phyloP scores from a whole-genome alignment of 2,113 vertebrate species.

The Columbina picui region DNA sequence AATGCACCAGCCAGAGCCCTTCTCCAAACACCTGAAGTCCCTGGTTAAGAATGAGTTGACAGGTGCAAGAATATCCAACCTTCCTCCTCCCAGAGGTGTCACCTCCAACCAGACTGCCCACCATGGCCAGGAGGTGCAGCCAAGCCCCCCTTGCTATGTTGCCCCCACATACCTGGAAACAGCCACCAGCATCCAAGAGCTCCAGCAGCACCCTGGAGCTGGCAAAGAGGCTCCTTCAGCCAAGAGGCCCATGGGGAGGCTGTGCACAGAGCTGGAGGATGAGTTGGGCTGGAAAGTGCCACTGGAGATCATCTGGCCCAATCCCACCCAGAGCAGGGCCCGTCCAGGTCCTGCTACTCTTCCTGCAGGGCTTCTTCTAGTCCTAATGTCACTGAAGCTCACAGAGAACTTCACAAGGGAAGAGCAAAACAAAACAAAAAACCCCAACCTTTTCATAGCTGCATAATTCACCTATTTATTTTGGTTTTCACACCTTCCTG shows the following conservation, averaged over 20 bases:
- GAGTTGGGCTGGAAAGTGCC: not conserved
- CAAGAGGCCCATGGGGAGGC: accelerated
- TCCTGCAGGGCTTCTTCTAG: not conserved
- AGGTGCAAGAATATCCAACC: not conserved
- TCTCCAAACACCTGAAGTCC: not conserved
- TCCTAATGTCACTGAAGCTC: not conserved
- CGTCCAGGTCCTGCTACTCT: not conserved
- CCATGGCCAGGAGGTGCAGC: not conserved
- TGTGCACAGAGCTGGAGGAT: accelerated
- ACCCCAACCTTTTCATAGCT: not conserved
- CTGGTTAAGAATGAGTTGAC: not conserved
- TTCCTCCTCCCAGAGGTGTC: not conserved
- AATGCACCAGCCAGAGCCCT: not conserved
- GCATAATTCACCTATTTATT: conserved; percentile 17
- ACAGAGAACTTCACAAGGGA: not conserved
- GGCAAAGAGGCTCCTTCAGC: not conserved
- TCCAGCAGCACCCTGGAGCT: not conserved
- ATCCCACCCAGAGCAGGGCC: not conserved
- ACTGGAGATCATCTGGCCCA: not conserved
- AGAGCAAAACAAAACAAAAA: not conserved
- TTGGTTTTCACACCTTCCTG: conserved; percentile 55
- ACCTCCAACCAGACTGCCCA: not conserved
- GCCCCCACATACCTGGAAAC: not conserved
- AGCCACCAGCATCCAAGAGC: not conserved
- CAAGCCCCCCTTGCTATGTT: accelerated